phyloP scores from a whole-genome alignment of 2,797 vertebrate genomes.

The Lophius americanus region DNA sequence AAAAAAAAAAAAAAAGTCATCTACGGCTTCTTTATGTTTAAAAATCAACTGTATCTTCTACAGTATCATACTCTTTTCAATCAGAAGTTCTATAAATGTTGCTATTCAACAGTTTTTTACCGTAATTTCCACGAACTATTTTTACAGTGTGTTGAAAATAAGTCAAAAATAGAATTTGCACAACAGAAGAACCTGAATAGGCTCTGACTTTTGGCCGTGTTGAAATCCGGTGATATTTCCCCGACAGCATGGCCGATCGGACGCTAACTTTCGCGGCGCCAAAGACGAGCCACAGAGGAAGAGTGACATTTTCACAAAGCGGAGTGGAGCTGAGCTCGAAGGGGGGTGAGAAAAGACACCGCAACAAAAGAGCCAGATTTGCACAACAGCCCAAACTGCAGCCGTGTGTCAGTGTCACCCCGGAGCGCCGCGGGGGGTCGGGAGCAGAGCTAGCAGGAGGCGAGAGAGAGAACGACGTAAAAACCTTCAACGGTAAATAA shows the following conservation, averaged over 20 bases:
- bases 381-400: conserved; percentile 55
- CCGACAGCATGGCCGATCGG: conserved; percentile 68
- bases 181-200: conserved; percentile 64
- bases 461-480: conserved; percentile 49
- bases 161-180: conserved; percentile 57
- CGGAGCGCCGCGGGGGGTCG: conserved; percentile 59
- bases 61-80: too few relatives aligned
- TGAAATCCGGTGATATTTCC: conserved; percentile 72
- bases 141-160: conserved; percentile 43
- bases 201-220: conserved; percentile 69
- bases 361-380: conserved; percentile 68
- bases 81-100: too few relatives aligned
- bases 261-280: conserved; percentile 55
- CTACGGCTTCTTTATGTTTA: too few relatives aligned
- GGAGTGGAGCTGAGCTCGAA: conserved; percentile 67
- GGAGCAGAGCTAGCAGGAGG: conserved; percentile 50
- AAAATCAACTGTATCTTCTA: too few relatives aligned
- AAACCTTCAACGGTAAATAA: conserved; percentile 64
- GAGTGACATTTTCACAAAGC: conserved; percentile 77
- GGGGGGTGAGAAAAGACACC: conserved; percentile 65
- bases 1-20: too few relatives aligned
- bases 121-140: too few relatives aligned
- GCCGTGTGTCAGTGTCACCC: conserved; percentile 68
- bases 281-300: conserved; percentile 59
- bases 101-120: too few relatives aligned